Percentiles rank a stretch among this genome's conserved stretches.
Conservation (phyloP, 2,113 vertebrate genomes). For the Lampris incognitus region DNA sequence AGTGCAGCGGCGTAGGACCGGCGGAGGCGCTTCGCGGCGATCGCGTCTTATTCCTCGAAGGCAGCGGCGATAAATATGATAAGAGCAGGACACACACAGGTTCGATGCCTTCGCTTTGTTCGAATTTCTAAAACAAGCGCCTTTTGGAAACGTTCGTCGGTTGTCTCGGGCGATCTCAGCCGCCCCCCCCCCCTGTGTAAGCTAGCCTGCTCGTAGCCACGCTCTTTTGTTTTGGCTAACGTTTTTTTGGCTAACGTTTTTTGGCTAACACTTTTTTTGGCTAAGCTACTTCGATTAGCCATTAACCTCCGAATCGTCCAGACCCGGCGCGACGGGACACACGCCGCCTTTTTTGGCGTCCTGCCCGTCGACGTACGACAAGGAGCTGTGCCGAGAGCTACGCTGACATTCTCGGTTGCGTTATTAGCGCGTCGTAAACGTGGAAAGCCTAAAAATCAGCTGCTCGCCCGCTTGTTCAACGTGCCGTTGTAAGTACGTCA, state of each 20-base stretch:
- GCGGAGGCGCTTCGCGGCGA: conserved; percentile 39
- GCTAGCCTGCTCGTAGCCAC: conserved; percentile 41
- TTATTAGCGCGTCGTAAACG: conserved; percentile 54
- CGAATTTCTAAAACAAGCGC: neutral
- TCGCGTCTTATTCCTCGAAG: conserved; percentile 20
- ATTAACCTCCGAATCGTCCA: neutral
- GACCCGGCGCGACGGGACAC: neutral
- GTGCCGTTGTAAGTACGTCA: conserved; percentile 69
- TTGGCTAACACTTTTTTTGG: conserved; percentile 14
- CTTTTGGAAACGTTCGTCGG: conserved; percentile 1
- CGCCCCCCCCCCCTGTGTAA: conserved; percentile 22
- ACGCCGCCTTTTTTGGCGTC: neutral
- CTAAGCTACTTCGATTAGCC: conserved; percentile 52
- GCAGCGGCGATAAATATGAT: neutral
- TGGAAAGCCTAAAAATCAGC: conserved; percentile 27
- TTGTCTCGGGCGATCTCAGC: conserved; percentile 21
- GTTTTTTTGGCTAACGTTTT: conserved; percentile 30
- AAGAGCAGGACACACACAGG: no score
- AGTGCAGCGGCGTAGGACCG: conserved; percentile 61
- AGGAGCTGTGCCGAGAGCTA: neutral
- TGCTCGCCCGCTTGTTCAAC: conserved; percentile 31
- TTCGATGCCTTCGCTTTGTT: no score
- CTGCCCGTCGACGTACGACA: neutral
- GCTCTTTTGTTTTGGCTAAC: conserved; percentile 74
- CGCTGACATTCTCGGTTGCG: conserved; percentile 11